Evolutionary conservation across 2,888 invertebrate species (phyloP).

Genomic region (Phasia obesa): DNA sequence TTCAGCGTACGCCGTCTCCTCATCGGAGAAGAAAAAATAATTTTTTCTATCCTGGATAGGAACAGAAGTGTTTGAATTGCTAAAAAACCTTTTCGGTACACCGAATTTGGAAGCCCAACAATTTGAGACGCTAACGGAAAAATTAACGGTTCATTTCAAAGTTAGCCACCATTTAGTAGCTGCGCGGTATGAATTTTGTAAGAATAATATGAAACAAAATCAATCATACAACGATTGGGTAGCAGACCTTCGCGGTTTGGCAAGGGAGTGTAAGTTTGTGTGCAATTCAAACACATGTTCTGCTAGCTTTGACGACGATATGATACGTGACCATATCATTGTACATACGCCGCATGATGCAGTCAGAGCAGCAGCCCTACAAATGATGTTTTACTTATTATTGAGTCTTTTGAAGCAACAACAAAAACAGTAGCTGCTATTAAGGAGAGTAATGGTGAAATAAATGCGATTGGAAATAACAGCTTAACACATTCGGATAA

Average conservation of each 20-base stretch:
- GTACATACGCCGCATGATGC: conserved; percentile 63
- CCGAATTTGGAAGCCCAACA: conserved; percentile 46
- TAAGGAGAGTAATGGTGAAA: conserved; percentile 15
- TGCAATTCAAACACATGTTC: conserved; percentile 8
- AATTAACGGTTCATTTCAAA: neutral
- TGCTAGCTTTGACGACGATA: conserved; percentile 56
- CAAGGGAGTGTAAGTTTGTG: conserved; percentile 1
- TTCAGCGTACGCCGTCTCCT: conserved; percentile 56
- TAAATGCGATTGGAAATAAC: too few species aligned
- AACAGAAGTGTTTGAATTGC: conserved; percentile 59
- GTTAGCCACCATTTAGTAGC: conserved; percentile 9
- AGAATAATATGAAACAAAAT: neutral
- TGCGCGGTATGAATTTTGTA: neutral
- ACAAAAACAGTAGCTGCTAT: conserved; percentile 42
- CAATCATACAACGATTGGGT: conserved; percentile 34
- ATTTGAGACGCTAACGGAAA: conserved; percentile 33
- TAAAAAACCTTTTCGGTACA: conserved; percentile 66
- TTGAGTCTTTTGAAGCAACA: conserved; percentile 44
- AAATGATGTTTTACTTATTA: conserved; percentile 39
- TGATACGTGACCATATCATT: conserved; percentile 67
- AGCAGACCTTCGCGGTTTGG: conserved; percentile 55
- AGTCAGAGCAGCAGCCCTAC: conserved; percentile 43
- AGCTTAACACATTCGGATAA: neutral
- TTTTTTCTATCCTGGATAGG: conserved; percentile 69
- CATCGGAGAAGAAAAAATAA: conserved; percentile 60